Conservation (phyloP, 2,113 vertebrate species). For the Prinia subflava region DNA sequence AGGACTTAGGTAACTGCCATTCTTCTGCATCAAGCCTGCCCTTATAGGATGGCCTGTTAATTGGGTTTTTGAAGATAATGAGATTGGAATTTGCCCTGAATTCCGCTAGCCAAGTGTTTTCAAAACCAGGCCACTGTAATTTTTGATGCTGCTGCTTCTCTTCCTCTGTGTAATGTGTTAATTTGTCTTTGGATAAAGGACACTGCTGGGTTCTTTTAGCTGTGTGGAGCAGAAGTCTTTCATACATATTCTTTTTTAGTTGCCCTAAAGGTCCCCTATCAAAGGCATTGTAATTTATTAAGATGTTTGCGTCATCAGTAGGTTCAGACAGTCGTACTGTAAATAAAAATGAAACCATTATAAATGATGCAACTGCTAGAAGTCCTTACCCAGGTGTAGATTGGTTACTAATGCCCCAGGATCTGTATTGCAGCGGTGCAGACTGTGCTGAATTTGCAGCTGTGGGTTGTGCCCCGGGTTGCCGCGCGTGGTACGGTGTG, state of each 20-base stretch:
- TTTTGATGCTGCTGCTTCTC: neutral
- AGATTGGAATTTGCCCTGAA: neutral
- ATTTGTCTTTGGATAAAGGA: neutral
- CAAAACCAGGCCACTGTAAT: neutral
- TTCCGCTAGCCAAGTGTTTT: neutral
- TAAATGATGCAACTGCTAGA: conserved; percentile 15
- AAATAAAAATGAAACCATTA: neutral
- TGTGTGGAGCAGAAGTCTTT: neutral
- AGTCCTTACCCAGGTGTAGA: neutral
- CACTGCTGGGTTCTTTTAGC: neutral
- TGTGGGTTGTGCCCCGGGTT: neutral
- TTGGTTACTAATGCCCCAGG: neutral
- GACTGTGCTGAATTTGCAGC: neutral
- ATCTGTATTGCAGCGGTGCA: neutral
- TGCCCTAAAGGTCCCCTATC: neutral
- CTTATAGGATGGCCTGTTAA: neutral
- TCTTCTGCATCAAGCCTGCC: neutral
- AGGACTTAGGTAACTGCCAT: neutral
- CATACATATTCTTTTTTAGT: neutral
- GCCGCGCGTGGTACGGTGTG: accelerated
- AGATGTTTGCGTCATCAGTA: neutral
- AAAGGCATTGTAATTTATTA: neutral
- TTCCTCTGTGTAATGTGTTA: neutral
- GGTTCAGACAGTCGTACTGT: neutral
- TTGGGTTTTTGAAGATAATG: neutral